phyloP scores from a whole-genome alignment of 2,113 vertebrate species.

The Tetraodon nigroviridis region DNA sequence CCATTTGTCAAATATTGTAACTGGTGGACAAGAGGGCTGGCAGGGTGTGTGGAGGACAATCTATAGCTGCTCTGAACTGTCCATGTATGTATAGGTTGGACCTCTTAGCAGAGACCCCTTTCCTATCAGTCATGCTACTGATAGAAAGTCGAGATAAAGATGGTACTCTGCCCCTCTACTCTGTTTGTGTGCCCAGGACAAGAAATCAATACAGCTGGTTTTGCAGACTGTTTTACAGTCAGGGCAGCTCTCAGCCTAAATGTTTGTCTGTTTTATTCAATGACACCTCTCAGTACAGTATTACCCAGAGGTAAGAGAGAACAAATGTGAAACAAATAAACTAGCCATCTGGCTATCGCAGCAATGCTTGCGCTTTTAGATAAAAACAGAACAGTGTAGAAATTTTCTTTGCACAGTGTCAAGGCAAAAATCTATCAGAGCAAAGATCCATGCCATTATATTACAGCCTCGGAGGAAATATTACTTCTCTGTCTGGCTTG shows the following conservation, averaged over 20 bases:
- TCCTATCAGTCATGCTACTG: conserved; percentile 66
- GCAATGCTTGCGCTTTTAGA: conserved; percentile 69
- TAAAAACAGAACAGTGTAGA: conserved; percentile 65
- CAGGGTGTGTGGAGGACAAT: conserved; percentile 53
- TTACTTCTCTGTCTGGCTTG: conserved; percentile 57
- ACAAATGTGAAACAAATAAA: conserved; percentile 75
- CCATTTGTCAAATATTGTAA: conserved; percentile 69
- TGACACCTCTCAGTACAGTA: conserved; percentile 74
- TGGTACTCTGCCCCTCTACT: conserved; percentile 57
- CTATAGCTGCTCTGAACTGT: conserved; percentile 42
- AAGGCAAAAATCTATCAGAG: conserved; percentile 66
- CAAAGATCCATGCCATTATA: conserved; percentile 65
- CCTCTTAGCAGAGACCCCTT: conserved; percentile 52
- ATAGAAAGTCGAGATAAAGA: conserved; percentile 73
- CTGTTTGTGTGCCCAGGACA: conserved; percentile 72
- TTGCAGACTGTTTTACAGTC: conserved; percentile 75
- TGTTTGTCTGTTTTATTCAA: conserved; percentile 79
- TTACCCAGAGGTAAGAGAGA: conserved; percentile 65
- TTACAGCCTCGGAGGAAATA: conserved; percentile 68
- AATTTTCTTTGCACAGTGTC: conserved; percentile 61
- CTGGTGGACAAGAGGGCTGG: conserved; percentile 29
- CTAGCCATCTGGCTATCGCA: conserved; percentile 45
- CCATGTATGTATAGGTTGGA: conserved; percentile 55
- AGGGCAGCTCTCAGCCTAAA: conserved; percentile 68
- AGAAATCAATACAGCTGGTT: conserved; percentile 74